phyloP scores from a whole-genome alignment of 2,888 invertebrate species.

The Noctuana brunneofusca region DNA sequence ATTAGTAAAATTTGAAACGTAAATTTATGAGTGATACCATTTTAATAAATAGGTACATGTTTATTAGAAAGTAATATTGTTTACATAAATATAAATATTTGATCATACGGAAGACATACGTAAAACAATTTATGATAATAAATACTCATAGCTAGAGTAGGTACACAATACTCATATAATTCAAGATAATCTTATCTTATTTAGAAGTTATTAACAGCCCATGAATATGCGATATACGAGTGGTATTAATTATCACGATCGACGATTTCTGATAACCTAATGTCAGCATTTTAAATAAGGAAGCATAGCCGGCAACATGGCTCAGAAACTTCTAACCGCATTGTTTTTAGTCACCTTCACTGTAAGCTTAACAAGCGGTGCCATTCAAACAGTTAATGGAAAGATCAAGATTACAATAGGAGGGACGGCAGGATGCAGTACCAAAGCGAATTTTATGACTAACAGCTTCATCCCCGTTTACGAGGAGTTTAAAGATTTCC shows the following conservation, averaged over 20 bases:
- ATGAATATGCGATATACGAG: no score
- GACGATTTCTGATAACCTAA: background rate
- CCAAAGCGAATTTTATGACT: constrained; percentile 60
- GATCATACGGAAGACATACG: no score
- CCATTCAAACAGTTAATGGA: constrained; percentile 55
- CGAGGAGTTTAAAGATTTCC: constrained; percentile 53
- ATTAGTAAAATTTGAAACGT: no score
- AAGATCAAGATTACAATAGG: constrained; percentile 60
- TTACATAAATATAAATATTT: no score
- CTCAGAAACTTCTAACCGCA: constrained; percentile 1
- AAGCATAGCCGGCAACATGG: constrained; percentile 2
- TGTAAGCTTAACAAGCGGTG: background rate
- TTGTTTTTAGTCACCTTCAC: background rate
- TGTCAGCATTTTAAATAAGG: background rate
- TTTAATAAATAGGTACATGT: no score
- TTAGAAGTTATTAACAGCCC: background rate
- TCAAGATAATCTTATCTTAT: background rate
- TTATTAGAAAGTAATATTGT: no score
- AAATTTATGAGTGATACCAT: no score
- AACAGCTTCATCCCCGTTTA: constrained; percentile 55
- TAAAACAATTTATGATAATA: no score
- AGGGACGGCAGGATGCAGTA: constrained; percentile 62
- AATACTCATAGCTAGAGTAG: no score
- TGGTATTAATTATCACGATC: background rate
- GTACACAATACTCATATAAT: no score